Evolutionary conservation across 2,888 invertebrate species (phyloP).

Genomic region (Eupithecia vulgata): DNA sequence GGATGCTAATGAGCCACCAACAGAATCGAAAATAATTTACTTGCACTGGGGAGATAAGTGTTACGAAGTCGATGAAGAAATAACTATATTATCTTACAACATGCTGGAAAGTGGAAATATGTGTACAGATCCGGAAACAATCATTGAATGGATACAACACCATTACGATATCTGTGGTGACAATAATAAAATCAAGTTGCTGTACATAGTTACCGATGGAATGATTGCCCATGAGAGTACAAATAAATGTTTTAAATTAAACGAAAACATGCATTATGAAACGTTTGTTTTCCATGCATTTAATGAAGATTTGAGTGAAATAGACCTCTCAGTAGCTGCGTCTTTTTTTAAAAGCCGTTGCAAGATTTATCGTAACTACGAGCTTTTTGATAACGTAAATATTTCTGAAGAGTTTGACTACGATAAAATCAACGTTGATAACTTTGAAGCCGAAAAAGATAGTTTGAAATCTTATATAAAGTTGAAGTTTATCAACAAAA

Average conservation of each 20-base stretch:
- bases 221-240: not conserved
- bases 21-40: conserved; percentile 48
- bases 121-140: conserved; percentile 1
- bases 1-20: not conserved
- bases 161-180: not conserved
- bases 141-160: not conserved
- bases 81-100: not conserved
- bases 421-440: conserved; percentile 47
- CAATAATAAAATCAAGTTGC: conserved; percentile 45
- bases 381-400: conserved; percentile 47
- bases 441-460: conserved; percentile 51
- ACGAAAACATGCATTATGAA: conserved; percentile 50
- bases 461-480: conserved; percentile 54
- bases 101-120: not conserved
- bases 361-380: conserved; percentile 48
- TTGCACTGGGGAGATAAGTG: conserved; percentile 52
- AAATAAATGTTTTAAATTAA: not conserved
- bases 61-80: conserved; percentile 37
- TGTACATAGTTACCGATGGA: conserved; percentile 51
- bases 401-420: conserved; percentile 55
- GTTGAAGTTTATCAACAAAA: conserved; percentile 41
- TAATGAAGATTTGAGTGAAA: conserved; percentile 22
- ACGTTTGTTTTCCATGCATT: conserved; percentile 51
- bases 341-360: conserved; percentile 50
- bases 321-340: conserved; percentile 45